These are phyloP conservation scores for Masnerella sp. DNA, from an alignment of 2,888 invertebrate species.

Conservation along the genomic window DNA sequence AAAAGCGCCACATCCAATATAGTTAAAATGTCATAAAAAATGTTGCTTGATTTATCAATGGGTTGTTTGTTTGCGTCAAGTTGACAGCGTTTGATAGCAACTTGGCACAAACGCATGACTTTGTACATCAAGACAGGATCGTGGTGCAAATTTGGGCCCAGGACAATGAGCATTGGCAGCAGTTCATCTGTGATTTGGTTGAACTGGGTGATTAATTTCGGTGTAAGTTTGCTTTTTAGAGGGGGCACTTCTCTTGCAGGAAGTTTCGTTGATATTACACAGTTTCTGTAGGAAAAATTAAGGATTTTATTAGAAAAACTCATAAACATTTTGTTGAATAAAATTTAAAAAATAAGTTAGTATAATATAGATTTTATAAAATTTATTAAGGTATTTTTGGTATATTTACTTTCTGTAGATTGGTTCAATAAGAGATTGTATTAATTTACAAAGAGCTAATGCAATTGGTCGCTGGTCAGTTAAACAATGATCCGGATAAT, in stretches of 20 bases:
- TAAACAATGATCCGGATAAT: constrained; percentile 89
- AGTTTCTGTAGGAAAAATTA: constrained; percentile 81
- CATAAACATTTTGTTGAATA: background rate
- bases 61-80: constrained; percentile 73
- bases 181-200: constrained; percentile 86
- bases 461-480: constrained; percentile 89
- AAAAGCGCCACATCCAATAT: constrained; percentile 92
- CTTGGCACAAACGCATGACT: constrained; percentile 80
- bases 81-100: constrained; percentile 72
- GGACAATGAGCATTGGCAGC: constrained; percentile 89
- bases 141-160: constrained; percentile 92
- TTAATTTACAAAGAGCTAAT: constrained; percentile 86
- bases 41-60: constrained; percentile 73
- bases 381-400: no score
- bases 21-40: constrained; percentile 91
- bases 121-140: constrained; percentile 96
- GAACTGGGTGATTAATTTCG: constrained; percentile 83
- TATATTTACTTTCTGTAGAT: constrained; percentile 90
- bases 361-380: no score
- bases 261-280: constrained; percentile 85
- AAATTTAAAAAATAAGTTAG: background rate
- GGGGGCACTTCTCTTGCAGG: constrained; percentile 79
- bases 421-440: constrained; percentile 91
- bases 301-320: background rate
- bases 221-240: constrained; percentile 81